Evolutionary conservation across 2,888 invertebrate species (phyloP).

Genomic region (Andrena praecox): DNA sequence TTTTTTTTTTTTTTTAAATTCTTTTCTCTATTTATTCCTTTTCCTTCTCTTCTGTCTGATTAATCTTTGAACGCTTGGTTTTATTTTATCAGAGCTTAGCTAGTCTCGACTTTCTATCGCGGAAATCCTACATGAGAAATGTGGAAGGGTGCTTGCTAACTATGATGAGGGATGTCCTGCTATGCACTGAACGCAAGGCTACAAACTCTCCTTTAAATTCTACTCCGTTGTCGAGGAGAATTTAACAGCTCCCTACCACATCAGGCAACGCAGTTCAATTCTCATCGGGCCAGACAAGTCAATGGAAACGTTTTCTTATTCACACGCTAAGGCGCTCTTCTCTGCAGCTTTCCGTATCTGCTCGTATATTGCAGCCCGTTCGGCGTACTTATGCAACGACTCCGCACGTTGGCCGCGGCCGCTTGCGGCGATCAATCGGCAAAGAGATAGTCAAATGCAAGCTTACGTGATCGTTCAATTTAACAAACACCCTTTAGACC

Average conservation of each 20-base stretch:
- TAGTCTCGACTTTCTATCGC: slow-evolving; percentile 25
- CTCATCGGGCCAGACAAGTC: not conserved
- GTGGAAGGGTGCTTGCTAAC: slow-evolving; percentile 69
- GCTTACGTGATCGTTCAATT: not conserved
- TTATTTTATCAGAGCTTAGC: slow-evolving; percentile 5
- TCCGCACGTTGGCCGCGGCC: too few species aligned
- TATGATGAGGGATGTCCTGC: slow-evolving; percentile 14
- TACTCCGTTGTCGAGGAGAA: not conserved
- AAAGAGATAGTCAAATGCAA: not conserved
- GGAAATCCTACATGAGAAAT: slow-evolving; percentile 33
- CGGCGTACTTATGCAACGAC: too few species aligned
- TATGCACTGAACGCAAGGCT: slow-evolving; percentile 23
- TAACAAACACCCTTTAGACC: slow-evolving; percentile 73
- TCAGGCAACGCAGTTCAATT: not conserved
- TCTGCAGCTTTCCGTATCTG: too few species aligned
- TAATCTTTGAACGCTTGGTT: slow-evolving; percentile 24
- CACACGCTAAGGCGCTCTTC: not conserved
- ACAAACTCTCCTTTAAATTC: slow-evolving; percentile 15
- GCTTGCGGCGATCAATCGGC: too few species aligned
- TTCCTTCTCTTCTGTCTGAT: not conserved
- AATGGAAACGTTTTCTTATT: too few species aligned
- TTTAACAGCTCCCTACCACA: not conserved
- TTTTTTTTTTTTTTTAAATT: slow-evolving; percentile 11
- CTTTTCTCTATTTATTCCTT: not conserved
- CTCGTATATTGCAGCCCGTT: too few species aligned